Percentiles rank a stretch among this genome's conserved stretches.
These are phyloP conservation scores for Nannobrachium achirus DNA, from an alignment of 2,113 vertebrate species.

Conservation along the genomic window DNA sequence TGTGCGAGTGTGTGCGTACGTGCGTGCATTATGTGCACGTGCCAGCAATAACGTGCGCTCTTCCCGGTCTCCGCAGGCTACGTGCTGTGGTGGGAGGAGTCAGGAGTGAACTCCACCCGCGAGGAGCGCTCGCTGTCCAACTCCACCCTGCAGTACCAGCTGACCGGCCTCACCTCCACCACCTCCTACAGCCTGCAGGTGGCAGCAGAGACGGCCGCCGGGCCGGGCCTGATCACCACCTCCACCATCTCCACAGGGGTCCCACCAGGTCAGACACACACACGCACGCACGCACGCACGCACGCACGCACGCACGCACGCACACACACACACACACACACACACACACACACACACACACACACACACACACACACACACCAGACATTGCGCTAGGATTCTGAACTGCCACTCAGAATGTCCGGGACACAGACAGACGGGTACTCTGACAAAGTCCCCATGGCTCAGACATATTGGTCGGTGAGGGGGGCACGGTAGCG, in stretches of 20 bases:
- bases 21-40: constrained; percentile 45
- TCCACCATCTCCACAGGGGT: constrained; percentile 95
- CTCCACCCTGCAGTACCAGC: constrained; percentile 87
- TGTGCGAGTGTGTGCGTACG: constrained; percentile 9
- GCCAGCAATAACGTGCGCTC: not conserved
- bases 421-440: too few species aligned
- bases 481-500: too few species aligned
- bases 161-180: constrained; percentile 88
- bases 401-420: too few species aligned
- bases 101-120: constrained; percentile 81
- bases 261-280: constrained; percentile 87
- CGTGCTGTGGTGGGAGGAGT: constrained; percentile 89
- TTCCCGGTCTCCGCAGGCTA: constrained; percentile 79
- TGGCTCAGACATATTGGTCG: too few species aligned
- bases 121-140: constrained; percentile 81
- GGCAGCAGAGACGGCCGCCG: constrained; percentile 84
- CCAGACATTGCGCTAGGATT: too few species aligned
- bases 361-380: too few species aligned
- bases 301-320: not conserved
- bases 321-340: not conserved
- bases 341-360: too few species aligned
- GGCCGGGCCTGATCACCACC: constrained; percentile 82
- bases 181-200: constrained; percentile 92
- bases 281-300: not conserved
- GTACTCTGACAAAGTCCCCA: too few species aligned